Evolutionary conservation across 2,797 vertebrate genomes (phyloP).

Genomic region (Pangasius krempfi): DNA sequence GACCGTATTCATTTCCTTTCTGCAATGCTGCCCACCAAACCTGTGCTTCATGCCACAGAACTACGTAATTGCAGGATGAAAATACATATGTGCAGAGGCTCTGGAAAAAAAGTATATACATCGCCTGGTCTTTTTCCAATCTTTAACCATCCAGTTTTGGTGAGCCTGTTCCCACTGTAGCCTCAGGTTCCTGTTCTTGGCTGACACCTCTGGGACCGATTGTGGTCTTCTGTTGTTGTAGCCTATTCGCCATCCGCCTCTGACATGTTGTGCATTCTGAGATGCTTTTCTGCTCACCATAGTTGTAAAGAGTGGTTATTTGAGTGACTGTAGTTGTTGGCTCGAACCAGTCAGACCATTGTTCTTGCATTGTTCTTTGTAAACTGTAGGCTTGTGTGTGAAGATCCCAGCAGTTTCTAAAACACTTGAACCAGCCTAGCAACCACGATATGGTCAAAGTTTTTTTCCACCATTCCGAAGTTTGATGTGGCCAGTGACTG

Average conservation of each 20-base stretch:
- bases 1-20: constrained; percentile 74
- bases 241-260: neutral
- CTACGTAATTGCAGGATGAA: constrained; percentile 15
- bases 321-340: neutral
- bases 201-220: neutral
- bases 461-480: neutral
- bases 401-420: neutral
- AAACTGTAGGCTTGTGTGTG: neutral
- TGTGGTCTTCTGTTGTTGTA: neutral
- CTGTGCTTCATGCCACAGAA: constrained; percentile 50
- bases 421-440: neutral
- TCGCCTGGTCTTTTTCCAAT: neutral
- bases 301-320: neutral
- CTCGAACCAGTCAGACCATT: neutral
- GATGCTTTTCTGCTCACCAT: neutral
- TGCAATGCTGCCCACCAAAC: constrained; percentile 55
- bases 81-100: constrained; percentile 20
- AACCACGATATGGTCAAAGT: neutral
- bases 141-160: neutral
- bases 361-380: neutral
- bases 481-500: neutral
- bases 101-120: neutral
- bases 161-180: neutral
- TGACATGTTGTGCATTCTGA: no score
- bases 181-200: neutral